Evolutionary conservation across 2,113 vertebrate species (phyloP), one percentile per base, ranked within the genome.

Genomic region (Leptodactylus fuscus): DNA sequence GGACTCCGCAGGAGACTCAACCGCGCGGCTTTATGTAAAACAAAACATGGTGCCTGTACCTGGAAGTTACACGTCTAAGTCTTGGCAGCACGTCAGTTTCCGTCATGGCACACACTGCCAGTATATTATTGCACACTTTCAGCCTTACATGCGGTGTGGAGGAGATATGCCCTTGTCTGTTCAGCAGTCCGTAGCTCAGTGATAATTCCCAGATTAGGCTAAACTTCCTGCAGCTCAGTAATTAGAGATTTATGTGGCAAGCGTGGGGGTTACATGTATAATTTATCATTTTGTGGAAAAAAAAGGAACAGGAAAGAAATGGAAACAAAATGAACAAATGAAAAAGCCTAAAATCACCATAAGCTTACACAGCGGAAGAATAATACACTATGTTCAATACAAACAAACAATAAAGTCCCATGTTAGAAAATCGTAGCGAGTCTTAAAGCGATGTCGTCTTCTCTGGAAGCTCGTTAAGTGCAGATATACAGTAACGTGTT

Each of bases 351-450:
- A 86, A 89, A 85, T 69, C 75, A 85, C 77, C 85, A 86, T 81
- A 8, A 88, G 11, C 49, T 13, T 41, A 53, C 67, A 82, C 74
- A 65, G 46, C 86, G 44, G 16, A 49, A 20, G 81, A 78, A 69
- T 0, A 83, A 70, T 44, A 29, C 29, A 49, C 29, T 29, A 13
- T 41, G 36, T 44, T 27, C 77, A 18, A 62, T 71, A 88, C 27
- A 85, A 81, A 90, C 44, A 18, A 2, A 38, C 88, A 83, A 32
- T 78, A 20, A 51, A 62, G 71, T 81, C 36, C 84, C 84, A n/a
- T 85, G 74, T 88, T 82, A 88, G 67, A 88, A 87, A 87, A 58
- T 41, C 3, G 65, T 82, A 88, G 87, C 81, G 76, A 87, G 84
- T 60, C 83, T 18, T 15, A 55, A 71, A 81, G 77, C 46, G 34